Base-by-base conservation (phyloP, 2,113 vertebrate genomes). In the Corythoichthys intestinalis region DNA sequence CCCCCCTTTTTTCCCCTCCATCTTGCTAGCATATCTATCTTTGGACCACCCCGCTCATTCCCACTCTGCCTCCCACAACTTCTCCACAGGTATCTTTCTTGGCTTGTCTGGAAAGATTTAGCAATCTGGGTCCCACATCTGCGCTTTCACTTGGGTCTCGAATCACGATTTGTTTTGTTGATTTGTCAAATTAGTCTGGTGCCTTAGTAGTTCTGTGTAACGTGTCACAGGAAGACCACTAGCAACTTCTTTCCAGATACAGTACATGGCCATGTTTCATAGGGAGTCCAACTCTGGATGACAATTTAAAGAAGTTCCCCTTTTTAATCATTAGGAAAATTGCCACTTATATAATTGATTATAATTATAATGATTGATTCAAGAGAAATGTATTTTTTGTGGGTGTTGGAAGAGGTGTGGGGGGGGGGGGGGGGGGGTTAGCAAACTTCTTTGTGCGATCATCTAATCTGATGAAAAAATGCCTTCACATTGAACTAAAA, bases 1-100 rank as follows among this genome's bases (percentile, higher is more conserved):
- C 76, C 83, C 66, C 79, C 34, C 41, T 68, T 61, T 12, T 76
- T 76, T 85, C 65, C 79, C 34, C 35, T 70, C 0, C 81, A 74
- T 85, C 71, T 87, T 67, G 52, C 71, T 81, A 92, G 91, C 91
- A 14, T 91, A 90, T 85, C 86, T 92, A 65, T 83, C 89, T 80
- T 81, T 91, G 87, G 91, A 92, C 50, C 85, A 90, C 63, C 76
- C 87, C 57, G 89, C 93, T 80, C 92, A 91, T 66, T 88, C 92
- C 76, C 90, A 90, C 65, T 75, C 88, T 66, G 91, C 85, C 86
- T 91, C 93, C 84, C 88, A 89, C 74, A 91, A 86, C 79, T 80
- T 89, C 77, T 89, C 89, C 77, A 88, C 90, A 94, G 93, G 94
- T 96, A 94, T 82, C 74, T 62, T 6, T 67, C 49, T 76, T 63